Base-by-base conservation (phyloP, 2,888 invertebrate species). In the Julus scandinavius region DNA sequence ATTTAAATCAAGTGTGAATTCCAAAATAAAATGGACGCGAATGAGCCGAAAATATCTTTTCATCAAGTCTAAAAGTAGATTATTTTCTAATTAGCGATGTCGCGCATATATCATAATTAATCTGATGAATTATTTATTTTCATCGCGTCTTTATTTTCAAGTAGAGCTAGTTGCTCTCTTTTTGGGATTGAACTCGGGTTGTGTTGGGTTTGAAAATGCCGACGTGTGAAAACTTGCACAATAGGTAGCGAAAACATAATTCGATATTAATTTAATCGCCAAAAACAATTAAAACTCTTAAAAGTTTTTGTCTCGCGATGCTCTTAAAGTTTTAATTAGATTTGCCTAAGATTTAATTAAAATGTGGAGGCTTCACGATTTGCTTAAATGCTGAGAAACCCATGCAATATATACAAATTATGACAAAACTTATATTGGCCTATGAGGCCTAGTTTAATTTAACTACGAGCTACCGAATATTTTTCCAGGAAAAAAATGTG, bases 11-110 rank as follows among this genome's bases (percentile, higher is more conserved):
- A 72, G n/a, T 72, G 72, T 9, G 72, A 72, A 72, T 72, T 72
- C 5, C 63, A 63, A 72, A 72, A 72, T 72, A 29, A 72, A 72
- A 72, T 29, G 72, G 72, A 72, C 29, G 72, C 72, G 72, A 72
- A 72, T 72, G 20, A 72, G 72, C 72, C 11, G 72, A 72, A 72
- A 72, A 72, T 72, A 72, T 72, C 72, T 72, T 72, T 72, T 72
- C 72, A 72, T 72, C 72, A 29, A 72, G 72, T 72, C 72, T 72
- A 29, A 72, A 72, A 72, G 72, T 72, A 72, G 72, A 72, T 72
- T 72, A 72, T 72, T 72, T 72, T 72, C 72, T 72, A 72, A 72
- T 72, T 72, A 72, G 72, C 72, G 72, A 72, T 72, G 72, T 72
- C 72, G 72, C 9, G 72, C 72, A 9, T 72, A 72, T 72, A 72